A percentile compares a stretch with the other conserved stretches of the same genome.
These are phyloP conservation scores for Phania funesta DNA, from an alignment of 2,888 invertebrate species.

Conservation along the genomic window DNA sequence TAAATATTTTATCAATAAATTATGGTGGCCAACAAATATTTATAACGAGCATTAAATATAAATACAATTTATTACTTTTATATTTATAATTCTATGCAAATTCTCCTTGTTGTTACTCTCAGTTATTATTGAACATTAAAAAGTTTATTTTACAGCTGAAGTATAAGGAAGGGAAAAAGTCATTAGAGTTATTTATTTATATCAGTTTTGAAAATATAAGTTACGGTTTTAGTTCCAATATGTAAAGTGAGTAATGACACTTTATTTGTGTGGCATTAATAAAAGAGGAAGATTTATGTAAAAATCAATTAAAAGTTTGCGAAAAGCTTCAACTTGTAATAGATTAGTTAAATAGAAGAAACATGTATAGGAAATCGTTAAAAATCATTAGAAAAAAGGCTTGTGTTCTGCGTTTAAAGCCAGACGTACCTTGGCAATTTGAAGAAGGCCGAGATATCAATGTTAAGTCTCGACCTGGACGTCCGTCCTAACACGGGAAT, in stretches of 20 bases:
- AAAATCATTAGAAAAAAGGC: too few species aligned
- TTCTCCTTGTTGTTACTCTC: conserved; percentile 29
- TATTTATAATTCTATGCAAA: conserved; percentile 32
- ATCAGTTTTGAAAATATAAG: conserved; percentile 22
- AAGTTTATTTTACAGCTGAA: conserved; percentile 32
- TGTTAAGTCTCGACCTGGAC: too few species aligned
- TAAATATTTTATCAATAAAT: conserved; percentile 65
- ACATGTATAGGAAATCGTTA: too few species aligned
- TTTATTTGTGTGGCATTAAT: conserved; percentile 13
- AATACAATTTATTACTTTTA: conserved; percentile 53
- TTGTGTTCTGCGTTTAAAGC: too few species aligned
- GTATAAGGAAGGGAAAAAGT: background rate
- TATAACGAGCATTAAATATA: conserved; percentile 33
- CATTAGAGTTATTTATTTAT: conserved; percentile 49
- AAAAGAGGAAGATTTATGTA: conserved; percentile 35
- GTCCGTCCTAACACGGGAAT: too few species aligned
- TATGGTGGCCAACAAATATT: conserved; percentile 51
- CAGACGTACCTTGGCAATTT: too few species aligned
- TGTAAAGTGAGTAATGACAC: conserved; percentile 51
- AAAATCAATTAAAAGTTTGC: conserved; percentile 45
- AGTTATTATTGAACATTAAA: conserved; percentile 45
- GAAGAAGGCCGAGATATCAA: too few species aligned
- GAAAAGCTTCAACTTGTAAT: background rate
- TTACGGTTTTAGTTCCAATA: conserved; percentile 15
- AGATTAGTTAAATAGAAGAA: too few species aligned